Evolutionary conservation across 2,888 invertebrate genomes (phyloP).

Genomic region (Terebella lapidaria): DNA sequence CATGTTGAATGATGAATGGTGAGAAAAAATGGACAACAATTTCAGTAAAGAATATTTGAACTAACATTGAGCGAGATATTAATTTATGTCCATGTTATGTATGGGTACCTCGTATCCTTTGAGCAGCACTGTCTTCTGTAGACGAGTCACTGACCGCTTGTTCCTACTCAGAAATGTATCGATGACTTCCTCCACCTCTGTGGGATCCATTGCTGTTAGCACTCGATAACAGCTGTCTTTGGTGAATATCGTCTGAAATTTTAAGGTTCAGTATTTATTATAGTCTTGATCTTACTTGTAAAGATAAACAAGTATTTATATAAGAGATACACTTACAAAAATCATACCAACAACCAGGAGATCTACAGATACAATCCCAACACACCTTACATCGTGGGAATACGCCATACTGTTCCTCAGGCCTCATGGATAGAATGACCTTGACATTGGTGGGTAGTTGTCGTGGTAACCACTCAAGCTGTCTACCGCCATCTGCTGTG

Average conservation of each 20-base stretch:
- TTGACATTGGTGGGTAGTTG: conserved; percentile 31
- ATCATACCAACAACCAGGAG: too few relatives aligned
- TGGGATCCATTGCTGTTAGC: neutral
- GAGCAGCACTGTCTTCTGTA: neutral
- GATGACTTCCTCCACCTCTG: neutral
- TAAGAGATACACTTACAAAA: neutral
- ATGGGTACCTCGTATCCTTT: neutral
- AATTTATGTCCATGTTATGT: too few relatives aligned
- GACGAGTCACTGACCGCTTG: neutral
- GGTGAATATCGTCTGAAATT: neutral
- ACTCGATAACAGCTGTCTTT: neutral
- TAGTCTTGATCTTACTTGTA: neutral
- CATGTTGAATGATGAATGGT: too few relatives aligned
- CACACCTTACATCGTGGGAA: conserved; percentile 15
- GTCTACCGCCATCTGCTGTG: conserved; percentile 31
- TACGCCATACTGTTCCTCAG: conserved; percentile 19
- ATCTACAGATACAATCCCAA: neutral
- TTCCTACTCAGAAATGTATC: neutral
- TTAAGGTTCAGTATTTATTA: neutral
- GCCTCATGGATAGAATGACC: conserved; percentile 38
- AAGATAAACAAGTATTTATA: neutral
- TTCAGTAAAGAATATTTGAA: too few relatives aligned
- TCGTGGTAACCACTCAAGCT: conserved; percentile 35
- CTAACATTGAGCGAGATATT: neutral
- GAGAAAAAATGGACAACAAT: too few relatives aligned